A percentile compares a stretch with the other conserved stretches of the same genome.
Conservation (phyloP, 2,113 vertebrate species). For the Poicephalus gulielmi region DNA sequence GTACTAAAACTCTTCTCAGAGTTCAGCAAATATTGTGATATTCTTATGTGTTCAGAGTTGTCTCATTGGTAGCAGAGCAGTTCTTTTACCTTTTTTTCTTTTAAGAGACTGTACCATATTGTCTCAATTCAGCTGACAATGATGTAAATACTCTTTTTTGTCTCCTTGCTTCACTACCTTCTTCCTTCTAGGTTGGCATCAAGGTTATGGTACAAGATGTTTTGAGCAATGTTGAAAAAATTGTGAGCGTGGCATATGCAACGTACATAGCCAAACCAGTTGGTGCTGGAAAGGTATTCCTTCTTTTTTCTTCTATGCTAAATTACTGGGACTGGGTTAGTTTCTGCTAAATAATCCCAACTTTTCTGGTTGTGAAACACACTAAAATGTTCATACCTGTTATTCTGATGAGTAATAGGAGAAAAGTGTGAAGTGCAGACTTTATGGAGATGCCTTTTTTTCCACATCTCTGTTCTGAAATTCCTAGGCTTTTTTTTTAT, state of each 20-base stretch:
- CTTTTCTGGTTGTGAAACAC: not conserved
- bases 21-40: not conserved
- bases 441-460: not conserved
- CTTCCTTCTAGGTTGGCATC: slow-evolving; percentile 74
- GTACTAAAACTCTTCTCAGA: not conserved
- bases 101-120: not conserved
- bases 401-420: not conserved
- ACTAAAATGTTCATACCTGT: not conserved
- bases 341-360: not conserved
- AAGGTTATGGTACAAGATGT: slow-evolving; percentile 74
- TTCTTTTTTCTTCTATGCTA: not conserved
- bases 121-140: not conserved
- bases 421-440: not conserved
- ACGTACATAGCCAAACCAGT: slow-evolving; percentile 77
- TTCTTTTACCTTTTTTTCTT: not conserved
- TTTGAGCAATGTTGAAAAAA: slow-evolving; percentile 66
- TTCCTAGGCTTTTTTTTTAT: not conserved
- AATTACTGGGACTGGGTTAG: not conserved
- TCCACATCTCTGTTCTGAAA: not conserved
- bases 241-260: slow-evolving; percentile 79
- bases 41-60: not conserved
- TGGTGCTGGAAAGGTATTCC: slow-evolving; percentile 72
- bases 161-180: not conserved
- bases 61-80: not conserved
- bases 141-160: not conserved